A percentile compares a stretch with the other conserved stretches of the same genome.
These are phyloP conservation scores for Agrotis puta DNA, from an alignment of 2,888 invertebrate genomes.

Conservation along the genomic window DNA sequence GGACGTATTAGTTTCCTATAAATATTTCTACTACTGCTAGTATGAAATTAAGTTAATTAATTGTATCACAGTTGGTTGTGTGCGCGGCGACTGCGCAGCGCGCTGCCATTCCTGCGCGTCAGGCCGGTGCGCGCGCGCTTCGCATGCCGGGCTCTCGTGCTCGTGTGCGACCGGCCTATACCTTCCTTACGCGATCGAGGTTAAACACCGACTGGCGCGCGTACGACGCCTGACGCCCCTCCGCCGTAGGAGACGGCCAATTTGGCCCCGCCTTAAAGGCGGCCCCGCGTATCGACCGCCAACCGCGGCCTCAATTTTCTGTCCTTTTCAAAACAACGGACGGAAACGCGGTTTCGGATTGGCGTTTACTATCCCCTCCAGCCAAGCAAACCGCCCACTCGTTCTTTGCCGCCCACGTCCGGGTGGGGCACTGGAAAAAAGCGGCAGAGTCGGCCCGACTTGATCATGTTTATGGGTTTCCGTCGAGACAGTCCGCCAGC, in stretches of 20 bases:
- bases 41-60: constrained; percentile 79
- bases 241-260: constrained; percentile 88
- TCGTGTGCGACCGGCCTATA: constrained; percentile 80
- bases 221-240: constrained; percentile 86
- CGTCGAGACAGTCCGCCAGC: constrained; percentile 88
- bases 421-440: constrained; percentile 86
- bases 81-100: constrained; percentile 88
- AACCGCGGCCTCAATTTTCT: constrained; percentile 80
- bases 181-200: constrained; percentile 85
- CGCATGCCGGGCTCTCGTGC: constrained; percentile 82
- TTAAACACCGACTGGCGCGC: constrained; percentile 89
- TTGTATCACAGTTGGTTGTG: constrained; percentile 87
- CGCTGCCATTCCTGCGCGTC: constrained; percentile 88
- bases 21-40: constrained; percentile 76
- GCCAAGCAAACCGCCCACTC: constrained; percentile 70
- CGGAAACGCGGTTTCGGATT: constrained; percentile 74
- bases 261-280: constrained; percentile 81
- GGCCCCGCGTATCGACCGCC: constrained; percentile 74
- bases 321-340: constrained; percentile 81
- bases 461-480: constrained; percentile 90
- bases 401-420: constrained; percentile 76
- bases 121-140: constrained; percentile 85
- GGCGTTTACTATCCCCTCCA: constrained; percentile 80
- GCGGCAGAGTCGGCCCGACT: constrained; percentile 86
- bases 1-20: constrained; percentile 83